Evolutionary conservation across 2,888 invertebrate species (phyloP), one percentile per base, ranked within the genome.

Genomic region (Dermolepida albohirtum): DNA sequence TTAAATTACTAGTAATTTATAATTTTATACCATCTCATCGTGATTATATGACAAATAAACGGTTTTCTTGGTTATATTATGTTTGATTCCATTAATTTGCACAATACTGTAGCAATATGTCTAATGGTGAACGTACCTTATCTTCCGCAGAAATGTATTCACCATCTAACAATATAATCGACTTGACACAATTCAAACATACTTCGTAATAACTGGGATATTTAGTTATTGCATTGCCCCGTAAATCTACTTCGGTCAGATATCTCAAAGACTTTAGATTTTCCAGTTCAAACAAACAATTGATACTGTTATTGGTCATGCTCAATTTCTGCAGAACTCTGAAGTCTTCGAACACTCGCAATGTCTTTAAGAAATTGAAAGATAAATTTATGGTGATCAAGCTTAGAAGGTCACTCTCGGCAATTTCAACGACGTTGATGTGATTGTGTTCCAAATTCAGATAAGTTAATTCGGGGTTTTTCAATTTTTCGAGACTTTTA

Each of bases 401-500:
- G 74, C 87, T 74, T 79, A 85, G 85, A 11, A 89, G 83, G 0
- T 87, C 87, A 0, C 75, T 72, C 0, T 80, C 72, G 2, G 79
- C 68, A 0, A 82, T 81, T 74, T 86, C 85, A 67, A 67, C 73
- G 27, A 12, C 52, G n/a, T 64, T 47, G 62, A 80, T 78, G 10
- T 69, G 39, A 63, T 81, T 79, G 65, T 74, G 55, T 50, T 76
- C 72, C 6, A 80, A 54, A 69, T 75, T 70, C 16, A 81, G 51
- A 71, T 78, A 75, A 68, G 79, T 71, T 0, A 90, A 79, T 40
- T 83, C 83, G 51, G 89, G 78, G 71, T 87, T 75, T 72, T 86
- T 86, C 67, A 90, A 79, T 76, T 88, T 88, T 77, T 88, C 87
- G 1, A 89, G 78, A 11, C 81, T 80, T 73, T 85, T 83, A 63